Conservation (phyloP, 2,797 vertebrate genomes). For the Taeniopygia guttata region DNA sequence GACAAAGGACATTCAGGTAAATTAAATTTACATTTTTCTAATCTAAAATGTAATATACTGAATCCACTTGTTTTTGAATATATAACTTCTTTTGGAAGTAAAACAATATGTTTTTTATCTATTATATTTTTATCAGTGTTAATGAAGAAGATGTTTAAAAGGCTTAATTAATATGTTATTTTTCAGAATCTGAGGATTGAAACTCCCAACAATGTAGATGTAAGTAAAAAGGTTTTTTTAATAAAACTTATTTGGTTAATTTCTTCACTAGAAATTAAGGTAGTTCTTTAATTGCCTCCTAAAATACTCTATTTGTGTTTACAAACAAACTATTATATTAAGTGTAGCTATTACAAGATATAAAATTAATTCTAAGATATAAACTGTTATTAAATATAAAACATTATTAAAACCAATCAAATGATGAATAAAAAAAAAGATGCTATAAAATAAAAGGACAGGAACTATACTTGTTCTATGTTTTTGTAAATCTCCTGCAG, state of each 20-base stretch:
- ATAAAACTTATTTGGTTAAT: background rate
- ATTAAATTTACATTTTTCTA: background rate
- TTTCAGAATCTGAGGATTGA: constrained; percentile 70
- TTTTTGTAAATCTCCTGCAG: background rate
- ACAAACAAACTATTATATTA: background rate
- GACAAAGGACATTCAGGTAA: background rate
- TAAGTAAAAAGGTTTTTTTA: constrained; percentile 48
- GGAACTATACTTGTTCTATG: background rate
- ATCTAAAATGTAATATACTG: background rate
- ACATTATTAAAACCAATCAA: background rate
- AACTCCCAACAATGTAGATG: constrained; percentile 61
- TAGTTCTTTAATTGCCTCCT: background rate
- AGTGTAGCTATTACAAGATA: background rate
- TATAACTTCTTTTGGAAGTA: background rate
- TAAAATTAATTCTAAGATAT: background rate
- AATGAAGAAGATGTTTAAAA: background rate
- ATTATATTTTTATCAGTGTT: background rate
- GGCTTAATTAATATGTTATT: background rate
- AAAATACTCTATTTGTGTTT: background rate
- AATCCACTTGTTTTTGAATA: background rate
- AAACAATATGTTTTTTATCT: background rate
- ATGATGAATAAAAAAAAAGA: background rate
- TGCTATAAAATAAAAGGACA: background rate
- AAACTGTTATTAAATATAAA: background rate
- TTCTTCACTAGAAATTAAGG: background rate